Conservation (phyloP, 2,113 vertebrate species). For the Diphyllodes magnificus region DNA sequence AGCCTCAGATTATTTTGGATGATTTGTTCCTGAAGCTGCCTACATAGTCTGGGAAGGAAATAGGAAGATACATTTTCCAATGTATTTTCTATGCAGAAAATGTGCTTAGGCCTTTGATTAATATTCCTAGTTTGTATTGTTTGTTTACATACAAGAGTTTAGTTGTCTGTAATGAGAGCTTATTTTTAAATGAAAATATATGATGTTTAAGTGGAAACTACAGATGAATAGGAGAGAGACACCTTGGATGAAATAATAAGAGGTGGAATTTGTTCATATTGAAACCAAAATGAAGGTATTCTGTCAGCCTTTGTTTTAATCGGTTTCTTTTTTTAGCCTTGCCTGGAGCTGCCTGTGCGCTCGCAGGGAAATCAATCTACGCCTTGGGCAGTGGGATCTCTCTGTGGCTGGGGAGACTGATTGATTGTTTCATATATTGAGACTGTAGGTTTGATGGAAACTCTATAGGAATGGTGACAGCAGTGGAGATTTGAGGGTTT, state of each 20-base stretch:
- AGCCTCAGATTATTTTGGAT: not conserved
- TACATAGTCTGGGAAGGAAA: not conserved
- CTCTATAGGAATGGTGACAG: not conserved
- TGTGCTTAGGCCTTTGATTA: not conserved
- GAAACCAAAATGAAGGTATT: not conserved
- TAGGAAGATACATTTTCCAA: not conserved
- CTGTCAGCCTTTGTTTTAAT: not conserved
- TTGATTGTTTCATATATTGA: conserved; percentile 17
- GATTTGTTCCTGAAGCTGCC: not conserved
- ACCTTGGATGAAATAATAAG: not conserved
- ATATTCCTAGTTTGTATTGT: not conserved
- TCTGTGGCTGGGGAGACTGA: not conserved
- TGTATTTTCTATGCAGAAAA: not conserved
- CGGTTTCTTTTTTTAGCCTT: not conserved
- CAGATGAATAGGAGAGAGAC: not conserved
- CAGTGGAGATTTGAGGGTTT: not conserved
- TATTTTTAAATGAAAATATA: not conserved
- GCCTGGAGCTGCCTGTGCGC: not conserved
- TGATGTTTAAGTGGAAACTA: not conserved
- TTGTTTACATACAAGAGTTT: not conserved
- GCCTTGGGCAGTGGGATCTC: not conserved
- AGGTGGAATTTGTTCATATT: not conserved
- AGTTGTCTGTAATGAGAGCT: not conserved
- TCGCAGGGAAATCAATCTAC: not conserved
- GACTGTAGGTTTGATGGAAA: not conserved